Evolutionary conservation across 1,140 invertebrate species (phyloP), one percentile per base, ranked within the genome.

Genomic region (Cotesia chilonis): DNA sequence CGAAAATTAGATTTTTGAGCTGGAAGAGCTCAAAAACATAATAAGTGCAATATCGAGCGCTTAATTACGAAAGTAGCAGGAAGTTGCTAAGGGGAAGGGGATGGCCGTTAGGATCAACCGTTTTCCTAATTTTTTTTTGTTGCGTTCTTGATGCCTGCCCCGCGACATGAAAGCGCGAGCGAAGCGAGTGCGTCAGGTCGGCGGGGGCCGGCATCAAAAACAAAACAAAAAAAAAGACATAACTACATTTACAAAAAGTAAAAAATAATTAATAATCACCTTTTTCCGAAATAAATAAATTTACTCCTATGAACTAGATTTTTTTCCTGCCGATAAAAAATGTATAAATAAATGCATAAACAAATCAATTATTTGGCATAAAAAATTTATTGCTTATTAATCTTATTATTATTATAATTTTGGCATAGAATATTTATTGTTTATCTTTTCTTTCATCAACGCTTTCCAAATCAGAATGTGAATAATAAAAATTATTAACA

Each of bases 401-500:
- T 55, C 54, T 55, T 55, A 55, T 55, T 55, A n/a, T 55, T 55
- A 55, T 55, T 55, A 55, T 55, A 55, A 55, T 55, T 55, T 55
- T 55, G 54, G 54, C 4, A n/a, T 2, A 17, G 14, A 14, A 55
- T 5, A 55, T 55, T 55, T n/a, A 55, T 55, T 55, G 7, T 4
- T 55, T 55, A 55, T 17, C 12, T 10, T 55, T 17, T 3, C 7
- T 55, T 55, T 17, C 54, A 55, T 14, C 54, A n/a, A 41, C 7
- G 12, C 52, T 60, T 57, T 69, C 14, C n/a, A 12, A 57, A 69
- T 14, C 14, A n/a, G 9, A 6, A 61, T 60, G 52, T 52, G 66
- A 73, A 55, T 47, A 73, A 73, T 73, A 38, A 68, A 73, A 73
- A 64, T 69, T 73, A 52, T 61, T 73, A n/a, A 63, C 64, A 10